These are phyloP conservation scores for Aromia moschata DNA, from an alignment of 2,888 invertebrate genomes.

Conservation along the genomic window DNA sequence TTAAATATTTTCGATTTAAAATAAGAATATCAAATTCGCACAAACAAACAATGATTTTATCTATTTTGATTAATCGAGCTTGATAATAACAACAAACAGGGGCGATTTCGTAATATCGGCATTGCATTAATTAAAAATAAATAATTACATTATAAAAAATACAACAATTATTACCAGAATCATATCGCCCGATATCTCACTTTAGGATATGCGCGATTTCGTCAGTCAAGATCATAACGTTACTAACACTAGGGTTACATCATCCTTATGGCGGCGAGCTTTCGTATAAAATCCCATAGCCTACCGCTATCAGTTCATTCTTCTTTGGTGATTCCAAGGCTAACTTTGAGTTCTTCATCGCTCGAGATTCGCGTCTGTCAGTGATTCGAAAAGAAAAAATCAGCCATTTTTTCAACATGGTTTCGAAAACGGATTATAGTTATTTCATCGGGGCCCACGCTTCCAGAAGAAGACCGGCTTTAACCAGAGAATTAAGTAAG, in stretches of 20 bases:
- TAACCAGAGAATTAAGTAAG: conserved; percentile 68
- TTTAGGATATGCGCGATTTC: conserved; percentile 37
- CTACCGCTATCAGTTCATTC: conserved; percentile 25
- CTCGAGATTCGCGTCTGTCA: too few relatives aligned
- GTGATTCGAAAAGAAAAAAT: too few relatives aligned
- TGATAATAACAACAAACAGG: background rate
- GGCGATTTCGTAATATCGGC: background rate
- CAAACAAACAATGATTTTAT: too few relatives aligned
- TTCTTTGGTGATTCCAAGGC: conserved; percentile 28
- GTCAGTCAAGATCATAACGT: conserved; percentile 35
- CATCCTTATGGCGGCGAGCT: conserved; percentile 31
- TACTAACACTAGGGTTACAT: conserved; percentile 37
- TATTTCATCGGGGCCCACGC: conserved; percentile 64
- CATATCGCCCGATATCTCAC: conserved; percentile 7
- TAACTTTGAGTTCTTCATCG: conserved; percentile 4
- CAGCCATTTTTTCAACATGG: conserved; percentile 30
- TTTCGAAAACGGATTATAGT: conserved; percentile 61
- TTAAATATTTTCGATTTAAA: too few relatives aligned
- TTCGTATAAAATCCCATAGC: conserved; percentile 22
- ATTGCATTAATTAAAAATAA: conserved; percentile 6
- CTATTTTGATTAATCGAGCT: background rate
- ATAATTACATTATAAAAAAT: background rate
- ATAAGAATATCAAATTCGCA: too few relatives aligned
- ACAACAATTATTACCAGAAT: conserved; percentile 4
- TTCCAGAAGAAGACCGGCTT: conserved; percentile 63